A percentile compares a stretch with the other conserved stretches of the same genome.
These are phyloP conservation scores for Scyliorhinus canicula DNA, from an alignment of 2,797 vertebrate genomes.

Conservation along the genomic window DNA sequence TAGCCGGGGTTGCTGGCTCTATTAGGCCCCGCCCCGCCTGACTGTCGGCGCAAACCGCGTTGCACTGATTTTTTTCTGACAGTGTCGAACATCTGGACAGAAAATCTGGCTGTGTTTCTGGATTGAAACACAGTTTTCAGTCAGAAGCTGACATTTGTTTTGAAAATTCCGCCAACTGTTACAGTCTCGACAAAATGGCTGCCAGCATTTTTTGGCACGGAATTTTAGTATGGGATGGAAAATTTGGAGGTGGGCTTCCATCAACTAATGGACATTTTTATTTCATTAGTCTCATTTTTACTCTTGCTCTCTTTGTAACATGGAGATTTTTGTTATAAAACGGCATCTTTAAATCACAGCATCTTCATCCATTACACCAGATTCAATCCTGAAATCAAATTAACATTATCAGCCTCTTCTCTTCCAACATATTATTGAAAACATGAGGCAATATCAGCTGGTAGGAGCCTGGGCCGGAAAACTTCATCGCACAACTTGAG, in stretches of 20 bases:
- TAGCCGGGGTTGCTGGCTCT: too few species aligned
- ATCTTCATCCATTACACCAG: neutral
- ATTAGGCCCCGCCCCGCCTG: too few species aligned
- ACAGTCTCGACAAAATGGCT: neutral
- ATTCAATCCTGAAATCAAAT: too few species aligned
- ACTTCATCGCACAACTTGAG: neutral
- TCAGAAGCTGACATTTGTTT: too few species aligned
- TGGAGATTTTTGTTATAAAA: neutral
- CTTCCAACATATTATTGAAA: neutral
- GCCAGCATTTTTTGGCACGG: neutral
- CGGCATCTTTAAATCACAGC: neutral
- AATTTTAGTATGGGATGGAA: neutral
- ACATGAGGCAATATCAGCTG: neutral
- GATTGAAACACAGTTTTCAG: too few species aligned
- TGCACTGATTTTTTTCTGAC: too few species aligned
- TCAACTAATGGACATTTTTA: neutral
- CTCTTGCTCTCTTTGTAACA: neutral
- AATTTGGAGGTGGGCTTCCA: neutral
- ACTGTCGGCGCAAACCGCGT: too few species aligned
- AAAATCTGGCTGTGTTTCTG: too few species aligned
- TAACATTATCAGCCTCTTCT: neutral
- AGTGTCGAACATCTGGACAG: too few species aligned
- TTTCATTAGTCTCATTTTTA: conserved; percentile 1
- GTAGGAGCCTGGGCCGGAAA: neutral
- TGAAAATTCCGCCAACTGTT: too few species aligned